Base-by-base conservation (phyloP, 2,113 vertebrate species). In the Catharus minimus region DNA sequence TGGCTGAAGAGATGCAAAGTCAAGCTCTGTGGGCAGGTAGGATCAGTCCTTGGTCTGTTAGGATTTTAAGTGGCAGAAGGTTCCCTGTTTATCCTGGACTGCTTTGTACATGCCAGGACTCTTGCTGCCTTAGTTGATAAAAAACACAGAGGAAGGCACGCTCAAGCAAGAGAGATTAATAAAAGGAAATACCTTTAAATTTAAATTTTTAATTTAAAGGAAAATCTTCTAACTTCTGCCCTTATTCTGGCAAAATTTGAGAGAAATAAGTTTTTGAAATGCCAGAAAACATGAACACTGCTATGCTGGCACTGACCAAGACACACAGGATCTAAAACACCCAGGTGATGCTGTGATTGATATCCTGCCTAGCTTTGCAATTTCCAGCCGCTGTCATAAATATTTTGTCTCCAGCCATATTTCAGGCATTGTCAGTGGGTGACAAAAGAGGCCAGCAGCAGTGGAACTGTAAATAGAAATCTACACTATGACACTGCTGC, bases 401-500 rank as follows among this genome's bases (percentile, higher is more conserved):
- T 36, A 39, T 66, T 57, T 68, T 41, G 58, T 68, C 50, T 75
- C 26, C 72, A 79, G 62, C 22, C 26, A 7, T 2, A 33, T 28
- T 66, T 76, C 52, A 77, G 60, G 62, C 66, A 61, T 6, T 26
- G 65, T 46, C 55, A 56, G 32, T 14, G 49, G 83, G 58, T 52
- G 46, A 80, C 47, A 72, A 13, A 72, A 69, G 49, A 64, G 30
- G 56, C 44, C 1, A 73, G 71, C 65, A 80, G 75, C 0, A 0
- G 38, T 64, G 30, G 58, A 82, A 82, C 39, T n/a, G 43, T 36
- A 87, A 91, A 87, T 5, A 72, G 78, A 87, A 91, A 72, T 62
- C 38, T 36, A 65, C 9, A 1, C 30, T 38, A 4, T 0, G 1
- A 16, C 0, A 1, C 53, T 49, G 58, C 55, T 76, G 61, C 62